Percentiles rank a stretch among this genome's conserved stretches.
Conservation (phyloP, 1,140 invertebrate species). For the Rhynchophorus ferrugineus region DNA sequence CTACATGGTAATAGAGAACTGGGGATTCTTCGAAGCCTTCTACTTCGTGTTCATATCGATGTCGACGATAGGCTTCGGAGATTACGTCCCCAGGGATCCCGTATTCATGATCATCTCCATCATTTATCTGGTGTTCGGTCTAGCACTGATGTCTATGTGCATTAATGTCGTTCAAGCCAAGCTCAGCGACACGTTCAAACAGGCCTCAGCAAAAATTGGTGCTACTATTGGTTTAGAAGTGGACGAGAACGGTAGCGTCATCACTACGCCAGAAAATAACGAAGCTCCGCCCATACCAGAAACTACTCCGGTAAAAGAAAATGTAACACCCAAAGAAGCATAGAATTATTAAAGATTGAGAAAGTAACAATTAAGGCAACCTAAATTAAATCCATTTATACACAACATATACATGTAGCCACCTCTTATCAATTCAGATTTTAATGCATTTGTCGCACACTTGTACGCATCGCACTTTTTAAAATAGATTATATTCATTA, state of each 20-base stretch:
- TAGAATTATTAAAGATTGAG: too few species aligned
- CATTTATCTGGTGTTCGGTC: slow-evolving; percentile 86
- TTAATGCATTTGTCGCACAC: too few species aligned
- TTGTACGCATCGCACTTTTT: too few species aligned
- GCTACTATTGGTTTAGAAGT: slow-evolving; percentile 76
- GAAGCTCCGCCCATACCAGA: slow-evolving; percentile 1
- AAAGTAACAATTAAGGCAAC: neutral
- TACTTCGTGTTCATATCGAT: slow-evolving; percentile 94
- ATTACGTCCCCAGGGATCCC: slow-evolving; percentile 80
- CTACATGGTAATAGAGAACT: slow-evolving; percentile 70
- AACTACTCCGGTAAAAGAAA: neutral
- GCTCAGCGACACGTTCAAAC: slow-evolving; percentile 73
- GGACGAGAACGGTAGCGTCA: slow-evolving; percentile 51
- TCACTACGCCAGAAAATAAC: slow-evolving; percentile 2
- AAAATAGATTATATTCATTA: too few species aligned
- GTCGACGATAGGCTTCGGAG: slow-evolving; percentile 89
- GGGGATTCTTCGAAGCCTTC: slow-evolving; percentile 82
- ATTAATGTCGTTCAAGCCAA: slow-evolving; percentile 92
- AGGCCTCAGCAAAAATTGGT: slow-evolving; percentile 77
- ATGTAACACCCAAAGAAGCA: too few species aligned
- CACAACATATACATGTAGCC: too few species aligned
- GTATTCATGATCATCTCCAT: slow-evolving; percentile 90
- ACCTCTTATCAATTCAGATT: too few species aligned
- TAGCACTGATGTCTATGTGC: slow-evolving; percentile 93
- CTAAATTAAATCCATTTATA: neutral